Percentiles rank a stretch among this genome's conserved stretches.
phyloP scores from a whole-genome alignment of 1,140 invertebrate species.

The Samia ricini region DNA sequence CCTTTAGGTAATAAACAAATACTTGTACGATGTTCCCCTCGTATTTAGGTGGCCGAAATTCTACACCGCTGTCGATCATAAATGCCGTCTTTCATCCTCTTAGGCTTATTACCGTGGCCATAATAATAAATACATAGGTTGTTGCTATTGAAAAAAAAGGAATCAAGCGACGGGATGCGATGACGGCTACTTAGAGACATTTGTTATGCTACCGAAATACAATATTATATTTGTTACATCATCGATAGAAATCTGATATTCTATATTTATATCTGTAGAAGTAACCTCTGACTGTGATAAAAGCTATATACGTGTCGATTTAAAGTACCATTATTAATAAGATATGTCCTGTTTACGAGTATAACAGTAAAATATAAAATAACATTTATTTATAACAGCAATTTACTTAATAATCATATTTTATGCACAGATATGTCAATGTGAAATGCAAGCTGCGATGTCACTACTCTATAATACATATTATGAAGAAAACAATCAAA shows the following conservation, averaged over 20 bases:
- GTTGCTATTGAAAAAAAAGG: constrained; percentile 39
- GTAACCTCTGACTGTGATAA: neutral
- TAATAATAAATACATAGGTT: constrained; percentile 40
- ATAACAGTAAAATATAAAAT: too few relatives aligned
- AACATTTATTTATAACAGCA: neutral
- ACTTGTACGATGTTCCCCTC: constrained; percentile 29
- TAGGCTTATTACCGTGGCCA: constrained; percentile 49
- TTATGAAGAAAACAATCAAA: too few relatives aligned
- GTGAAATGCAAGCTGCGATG: too few relatives aligned
- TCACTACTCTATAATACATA: too few relatives aligned
- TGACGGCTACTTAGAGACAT: constrained; percentile 19
- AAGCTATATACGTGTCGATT: neutral
- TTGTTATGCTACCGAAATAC: constrained; percentile 57
- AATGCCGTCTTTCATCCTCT: constrained; percentile 66
- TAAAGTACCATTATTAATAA: neutral
- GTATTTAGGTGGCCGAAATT: constrained; percentile 45
- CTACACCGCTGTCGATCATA: constrained; percentile 51
- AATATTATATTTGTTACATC: constrained; percentile 28
- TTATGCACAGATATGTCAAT: too few relatives aligned
- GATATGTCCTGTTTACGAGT: neutral
- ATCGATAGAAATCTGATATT: constrained; percentile 6
- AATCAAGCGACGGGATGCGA: constrained; percentile 47
- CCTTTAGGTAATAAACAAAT: constrained; percentile 56
- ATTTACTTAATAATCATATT: neutral
- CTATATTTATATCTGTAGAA: neutral